Conservation (phyloP, 2,888 invertebrate species). For the Chrysolina haemoptera region DNA sequence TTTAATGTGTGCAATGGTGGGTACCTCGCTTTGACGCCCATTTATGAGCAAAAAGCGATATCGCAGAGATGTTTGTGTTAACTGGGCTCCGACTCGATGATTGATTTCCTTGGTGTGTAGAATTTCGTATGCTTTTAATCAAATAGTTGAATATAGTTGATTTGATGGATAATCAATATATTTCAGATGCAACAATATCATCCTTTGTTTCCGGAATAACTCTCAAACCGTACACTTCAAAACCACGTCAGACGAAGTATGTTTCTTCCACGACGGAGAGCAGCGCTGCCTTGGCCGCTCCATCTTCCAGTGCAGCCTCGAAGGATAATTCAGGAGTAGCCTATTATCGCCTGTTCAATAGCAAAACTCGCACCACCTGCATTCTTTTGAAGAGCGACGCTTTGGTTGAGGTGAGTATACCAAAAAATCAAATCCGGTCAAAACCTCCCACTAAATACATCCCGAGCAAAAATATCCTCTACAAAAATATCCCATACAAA, state of each 20-base stretch:
- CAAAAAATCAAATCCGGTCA: too few relatives aligned
- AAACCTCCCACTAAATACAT: too few relatives aligned
- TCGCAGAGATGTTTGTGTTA: too few relatives aligned
- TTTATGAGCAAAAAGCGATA: too few relatives aligned
- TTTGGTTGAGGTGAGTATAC: conserved; percentile 71
- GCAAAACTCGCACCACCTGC: conserved; percentile 80
- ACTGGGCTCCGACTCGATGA: too few relatives aligned
- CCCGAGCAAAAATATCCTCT: too few relatives aligned
- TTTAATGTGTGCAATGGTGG: too few relatives aligned
- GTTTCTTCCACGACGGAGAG: conserved; percentile 71
- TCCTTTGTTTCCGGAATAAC: conserved; percentile 57
- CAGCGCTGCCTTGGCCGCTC: conserved; percentile 49
- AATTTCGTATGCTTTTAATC: too few relatives aligned
- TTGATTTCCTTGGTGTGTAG: too few relatives aligned
- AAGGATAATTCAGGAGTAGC: conserved; percentile 60
- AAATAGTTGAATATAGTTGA: too few relatives aligned
- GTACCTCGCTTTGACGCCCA: too few relatives aligned
- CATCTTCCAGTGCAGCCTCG: conserved; percentile 50
- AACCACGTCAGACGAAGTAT: conserved; percentile 78
- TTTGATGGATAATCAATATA: background rate
- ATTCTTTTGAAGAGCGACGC: conserved; percentile 86
- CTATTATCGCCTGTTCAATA: conserved; percentile 79
- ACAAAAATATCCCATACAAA: too few relatives aligned
- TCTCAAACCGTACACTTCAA: conserved; percentile 64
- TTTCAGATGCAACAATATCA: conserved; percentile 52